Base-by-base conservation (phyloP, 92 coral and sea anemone genomes). In the Hydrozoanthus gracilis region DNA sequence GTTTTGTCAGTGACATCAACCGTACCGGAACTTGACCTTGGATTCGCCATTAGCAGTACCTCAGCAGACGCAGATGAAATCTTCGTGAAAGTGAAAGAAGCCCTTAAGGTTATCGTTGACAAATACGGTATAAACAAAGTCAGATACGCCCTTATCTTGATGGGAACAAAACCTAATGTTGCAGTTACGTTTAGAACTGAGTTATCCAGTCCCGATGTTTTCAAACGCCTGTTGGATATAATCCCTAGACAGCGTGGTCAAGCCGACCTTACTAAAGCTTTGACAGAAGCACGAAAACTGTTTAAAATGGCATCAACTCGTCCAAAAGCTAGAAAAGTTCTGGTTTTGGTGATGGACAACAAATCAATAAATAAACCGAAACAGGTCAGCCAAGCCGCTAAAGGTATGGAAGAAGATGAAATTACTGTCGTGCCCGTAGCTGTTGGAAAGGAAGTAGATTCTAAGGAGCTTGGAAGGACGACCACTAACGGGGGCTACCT, bases 21-120 rank as follows among this genome's bases (percentile, higher is more conserved):
- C 60, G 61, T 94, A 46, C 95, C 98, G 9, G 89, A 87, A 14
- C 83, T 94, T 58, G 98, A 94, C 44, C 91, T 94, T 55, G 91
- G 89, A 61, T 91, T 94, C 71, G 98, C 95, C n/a, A 88, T 94
- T 76, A 91, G 95, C 49, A 73, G 94, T 58, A 86, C 84, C 3
- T 91, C 87, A 17, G 17, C 71, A 39, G 84, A 92, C 46, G 93
- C 95, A 0, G 91, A 77, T 12, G 73, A 73, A 64, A 90, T 93
- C n/a, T 92, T 88, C 76, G 39, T 67, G 83, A 73, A 69, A 73
- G 70, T 84, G 76, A 93, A 93, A 90, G 95, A 90, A 62, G 83
- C 85, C 79, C 73, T 89, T 6, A 90, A 89, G 71, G 85, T 90
- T 7, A 89, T 96, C 46, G 70, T 91, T 35, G 98, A 90, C 60